These are phyloP conservation scores for Heliconius ethilla DNA, from an alignment of 2,888 invertebrate species.

Conservation along the genomic window DNA sequence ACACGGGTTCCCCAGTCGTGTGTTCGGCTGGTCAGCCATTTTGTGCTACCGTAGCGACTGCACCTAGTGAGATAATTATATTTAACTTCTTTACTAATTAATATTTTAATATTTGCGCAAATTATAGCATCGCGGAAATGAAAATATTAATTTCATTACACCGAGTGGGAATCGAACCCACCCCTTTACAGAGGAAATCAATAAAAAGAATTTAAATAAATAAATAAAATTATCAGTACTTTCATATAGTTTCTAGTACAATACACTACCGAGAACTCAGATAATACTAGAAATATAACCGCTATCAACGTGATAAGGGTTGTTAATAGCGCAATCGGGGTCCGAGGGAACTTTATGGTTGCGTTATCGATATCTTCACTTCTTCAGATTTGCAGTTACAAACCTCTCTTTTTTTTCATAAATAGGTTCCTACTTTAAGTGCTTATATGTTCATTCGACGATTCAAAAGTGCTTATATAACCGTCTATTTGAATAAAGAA, in stretches of 20 bases:
- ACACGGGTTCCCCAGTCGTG: slow-evolving; percentile 43
- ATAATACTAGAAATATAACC: slow-evolving; percentile 36
- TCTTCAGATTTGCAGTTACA: slow-evolving; percentile 2
- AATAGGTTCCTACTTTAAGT: background rate
- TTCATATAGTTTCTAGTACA: slow-evolving; percentile 8
- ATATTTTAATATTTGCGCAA: too few species aligned
- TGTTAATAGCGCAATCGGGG: slow-evolving; percentile 36
- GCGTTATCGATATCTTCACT: slow-evolving; percentile 10
- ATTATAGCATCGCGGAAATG: too few species aligned
- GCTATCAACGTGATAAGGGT: slow-evolving; percentile 34
- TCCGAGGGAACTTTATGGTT: slow-evolving; percentile 33
- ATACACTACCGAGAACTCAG: slow-evolving; percentile 23
- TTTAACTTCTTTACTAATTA: background rate
- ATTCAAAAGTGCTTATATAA: too few species aligned
- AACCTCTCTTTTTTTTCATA: background rate
- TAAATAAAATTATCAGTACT: background rate
- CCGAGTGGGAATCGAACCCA: too few species aligned
- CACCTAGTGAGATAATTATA: slow-evolving; percentile 55
- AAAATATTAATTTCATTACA: too few species aligned
- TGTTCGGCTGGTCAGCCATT: slow-evolving; percentile 57
- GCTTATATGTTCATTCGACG: too few species aligned
- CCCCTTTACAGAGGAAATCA: background rate
- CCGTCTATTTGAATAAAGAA: too few species aligned
- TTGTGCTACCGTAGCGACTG: slow-evolving; percentile 59
- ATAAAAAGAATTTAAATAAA: background rate